Evolutionary conservation across 2,797 vertebrate species (phyloP).

Genomic region (Pipistrellus kuhlii): DNA sequence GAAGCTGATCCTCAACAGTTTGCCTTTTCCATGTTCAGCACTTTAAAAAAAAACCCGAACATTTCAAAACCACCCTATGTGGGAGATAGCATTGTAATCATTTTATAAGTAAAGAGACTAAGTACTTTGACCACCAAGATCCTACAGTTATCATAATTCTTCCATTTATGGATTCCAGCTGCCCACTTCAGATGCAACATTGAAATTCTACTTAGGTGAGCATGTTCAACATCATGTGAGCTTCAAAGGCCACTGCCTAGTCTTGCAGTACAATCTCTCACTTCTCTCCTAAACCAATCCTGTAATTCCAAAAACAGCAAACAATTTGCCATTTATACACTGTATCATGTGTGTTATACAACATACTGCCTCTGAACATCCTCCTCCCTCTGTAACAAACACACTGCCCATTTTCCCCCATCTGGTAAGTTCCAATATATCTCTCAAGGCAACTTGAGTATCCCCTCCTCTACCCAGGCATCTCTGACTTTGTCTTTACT

Average conservation of each 20-base stretch:
- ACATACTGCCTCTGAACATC: background rate
- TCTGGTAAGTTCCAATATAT: background rate
- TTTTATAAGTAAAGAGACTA: constrained; percentile 1
- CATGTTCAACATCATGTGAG: background rate
- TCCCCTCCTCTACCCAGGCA: background rate
- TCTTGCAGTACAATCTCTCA: no score
- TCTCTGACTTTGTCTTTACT: background rate
- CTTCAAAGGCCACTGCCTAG: background rate
- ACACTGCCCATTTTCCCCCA: background rate
- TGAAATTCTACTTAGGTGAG: background rate
- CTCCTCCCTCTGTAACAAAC: background rate
- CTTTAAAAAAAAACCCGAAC: background rate
- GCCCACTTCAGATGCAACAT: background rate
- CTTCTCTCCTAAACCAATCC: background rate
- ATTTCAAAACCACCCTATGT: background rate
- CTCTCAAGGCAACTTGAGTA: background rate
- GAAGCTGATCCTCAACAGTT: background rate
- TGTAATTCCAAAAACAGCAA: background rate
- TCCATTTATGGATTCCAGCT: background rate
- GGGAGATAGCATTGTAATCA: background rate
- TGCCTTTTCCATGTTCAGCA: background rate
- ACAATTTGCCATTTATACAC: background rate
- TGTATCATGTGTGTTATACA: background rate
- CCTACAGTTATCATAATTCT: background rate
- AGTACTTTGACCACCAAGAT: background rate